Evolutionary conservation across 92 coral and sea anemone genomes (phyloP).

Genomic region (Hydrozoanthus gracilis): DNA sequence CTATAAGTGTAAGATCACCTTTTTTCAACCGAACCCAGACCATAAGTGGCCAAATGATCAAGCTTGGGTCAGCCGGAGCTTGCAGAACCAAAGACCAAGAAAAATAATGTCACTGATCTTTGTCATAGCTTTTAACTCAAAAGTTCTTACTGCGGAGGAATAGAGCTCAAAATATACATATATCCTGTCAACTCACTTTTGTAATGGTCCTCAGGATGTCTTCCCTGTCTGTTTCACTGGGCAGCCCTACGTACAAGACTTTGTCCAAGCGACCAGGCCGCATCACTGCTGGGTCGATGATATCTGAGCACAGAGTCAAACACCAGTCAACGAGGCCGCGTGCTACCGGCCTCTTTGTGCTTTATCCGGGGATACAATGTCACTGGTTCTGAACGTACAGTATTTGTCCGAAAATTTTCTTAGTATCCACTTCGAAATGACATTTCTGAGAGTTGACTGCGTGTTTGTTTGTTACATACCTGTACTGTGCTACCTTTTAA

Average conservation of each 20-base stretch:
- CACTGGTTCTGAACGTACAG: too few relatives aligned
- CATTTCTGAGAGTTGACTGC: too few relatives aligned
- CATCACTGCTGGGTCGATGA: constrained; percentile 94
- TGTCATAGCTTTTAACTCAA: neutral
- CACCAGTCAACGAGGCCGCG: neutral
- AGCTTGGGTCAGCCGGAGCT: too few relatives aligned
- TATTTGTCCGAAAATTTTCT: too few relatives aligned
- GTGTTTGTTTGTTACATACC: too few relatives aligned
- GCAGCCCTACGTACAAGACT: constrained; percentile 93
- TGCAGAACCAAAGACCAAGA: too few relatives aligned
- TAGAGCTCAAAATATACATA: neutral
- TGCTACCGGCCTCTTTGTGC: neutral
- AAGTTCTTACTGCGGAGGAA: neutral
- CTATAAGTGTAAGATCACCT: too few relatives aligned
- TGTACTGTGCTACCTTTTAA: too few relatives aligned
- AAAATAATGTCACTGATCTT: neutral
- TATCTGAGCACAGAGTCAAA: constrained; percentile 62
- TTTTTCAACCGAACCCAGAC: too few relatives aligned
- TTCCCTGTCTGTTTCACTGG: constrained; percentile 78
- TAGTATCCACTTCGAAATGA: too few relatives aligned
- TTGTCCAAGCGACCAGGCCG: constrained; percentile 99
- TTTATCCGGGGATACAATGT: too few relatives aligned
- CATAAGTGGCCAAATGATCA: too few relatives aligned
- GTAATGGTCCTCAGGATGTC: constrained; percentile 93
- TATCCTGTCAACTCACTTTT: constrained; percentile 60